Evolutionary conservation across 1,140 invertebrate genomes (phyloP).

Genomic region (Acyrthosiphon pisum): DNA sequence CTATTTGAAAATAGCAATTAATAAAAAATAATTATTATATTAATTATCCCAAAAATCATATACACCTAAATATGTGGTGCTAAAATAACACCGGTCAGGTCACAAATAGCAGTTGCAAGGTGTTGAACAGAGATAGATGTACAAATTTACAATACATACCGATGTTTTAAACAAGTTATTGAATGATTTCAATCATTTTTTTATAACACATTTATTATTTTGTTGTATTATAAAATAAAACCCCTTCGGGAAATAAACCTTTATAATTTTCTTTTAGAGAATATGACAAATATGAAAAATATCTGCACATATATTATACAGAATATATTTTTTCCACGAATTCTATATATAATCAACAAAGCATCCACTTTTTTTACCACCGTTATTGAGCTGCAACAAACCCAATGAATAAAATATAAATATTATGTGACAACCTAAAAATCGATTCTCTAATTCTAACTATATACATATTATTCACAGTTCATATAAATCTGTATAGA

Average conservation of each 20-base stretch:
- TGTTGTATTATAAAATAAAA: too few species aligned
- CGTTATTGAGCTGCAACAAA: too few species aligned
- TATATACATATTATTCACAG: too few species aligned
- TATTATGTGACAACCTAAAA: neutral
- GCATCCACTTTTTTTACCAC: neutral
- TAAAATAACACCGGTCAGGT: neutral
- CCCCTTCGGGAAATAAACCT: neutral
- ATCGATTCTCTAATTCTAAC: neutral
- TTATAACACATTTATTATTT: too few species aligned
- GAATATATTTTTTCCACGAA: neutral
- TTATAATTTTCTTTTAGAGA: too few species aligned
- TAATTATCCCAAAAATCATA: neutral
- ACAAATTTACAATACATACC: too few species aligned
- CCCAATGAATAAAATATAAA: too few species aligned
- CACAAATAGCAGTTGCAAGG: neutral
- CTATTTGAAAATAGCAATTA: neutral
- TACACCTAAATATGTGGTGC: neutral
- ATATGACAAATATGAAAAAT: too few species aligned
- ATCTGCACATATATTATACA: too few species aligned
- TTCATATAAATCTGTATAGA: too few species aligned
- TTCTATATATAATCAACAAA: neutral
- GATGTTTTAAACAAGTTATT: too few species aligned
- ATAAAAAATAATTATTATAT: neutral
- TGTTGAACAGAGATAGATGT: neutral
- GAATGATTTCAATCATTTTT: too few species aligned